Conservation (phyloP, 2,113 vertebrate species). For the Aegotheles bennettii region DNA sequence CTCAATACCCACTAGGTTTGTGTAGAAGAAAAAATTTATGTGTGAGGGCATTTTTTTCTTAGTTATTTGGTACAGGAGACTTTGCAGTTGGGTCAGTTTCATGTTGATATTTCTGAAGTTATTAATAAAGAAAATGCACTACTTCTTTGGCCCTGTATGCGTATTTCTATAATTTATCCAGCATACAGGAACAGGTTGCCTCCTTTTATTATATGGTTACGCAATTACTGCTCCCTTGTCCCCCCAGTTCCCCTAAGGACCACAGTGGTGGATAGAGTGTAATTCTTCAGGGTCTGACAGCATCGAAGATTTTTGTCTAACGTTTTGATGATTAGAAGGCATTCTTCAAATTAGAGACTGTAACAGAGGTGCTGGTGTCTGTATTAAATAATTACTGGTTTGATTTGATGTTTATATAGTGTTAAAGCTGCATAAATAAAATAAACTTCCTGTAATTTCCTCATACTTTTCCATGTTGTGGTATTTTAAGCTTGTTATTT, state of each 20-base stretch:
- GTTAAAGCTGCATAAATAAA: neutral
- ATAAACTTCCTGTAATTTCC: neutral
- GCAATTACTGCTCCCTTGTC: neutral
- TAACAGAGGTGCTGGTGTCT: neutral
- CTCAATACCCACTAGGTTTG: neutral
- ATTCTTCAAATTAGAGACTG: neutral
- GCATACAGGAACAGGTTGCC: neutral
- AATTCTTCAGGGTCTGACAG: neutral
- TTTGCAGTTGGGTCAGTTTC: neutral
- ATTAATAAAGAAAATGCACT: neutral
- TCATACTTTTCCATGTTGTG: neutral
- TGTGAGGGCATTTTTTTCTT: neutral
- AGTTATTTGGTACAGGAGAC: neutral
- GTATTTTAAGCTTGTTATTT: neutral
- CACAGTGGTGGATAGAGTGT: too few species aligned
- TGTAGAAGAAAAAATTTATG: neutral
- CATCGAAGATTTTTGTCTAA: neutral
- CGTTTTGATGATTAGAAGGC: neutral
- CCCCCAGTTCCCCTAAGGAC: too few species aligned
- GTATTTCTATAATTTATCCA: neutral
- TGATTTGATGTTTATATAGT: constrained; percentile 23
- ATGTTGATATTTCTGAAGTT: neutral
- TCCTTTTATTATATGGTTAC: neutral
- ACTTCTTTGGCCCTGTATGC: neutral
- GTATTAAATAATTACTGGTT: constrained; percentile 33